phyloP scores from a whole-genome alignment of 2,113 vertebrate species.

The Hyperopisus bebe region DNA sequence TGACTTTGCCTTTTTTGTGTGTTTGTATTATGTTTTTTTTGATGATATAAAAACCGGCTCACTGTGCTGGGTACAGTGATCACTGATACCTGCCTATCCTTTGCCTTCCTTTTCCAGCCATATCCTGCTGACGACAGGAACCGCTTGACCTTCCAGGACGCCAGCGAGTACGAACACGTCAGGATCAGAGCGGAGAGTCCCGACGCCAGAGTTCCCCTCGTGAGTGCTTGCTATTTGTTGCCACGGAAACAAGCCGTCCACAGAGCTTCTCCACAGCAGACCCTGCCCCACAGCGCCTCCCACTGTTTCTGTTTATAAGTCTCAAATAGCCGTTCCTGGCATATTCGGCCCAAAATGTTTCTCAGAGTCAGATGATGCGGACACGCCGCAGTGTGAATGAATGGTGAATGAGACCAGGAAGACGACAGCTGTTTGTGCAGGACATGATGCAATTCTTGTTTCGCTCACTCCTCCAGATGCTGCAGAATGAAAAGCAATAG shows the following conservation, averaged over 20 bases:
- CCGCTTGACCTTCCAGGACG: slow-evolving; percentile 23
- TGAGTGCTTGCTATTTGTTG: slow-evolving; percentile 26
- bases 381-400: background rate
- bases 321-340: background rate
- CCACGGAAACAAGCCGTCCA: background rate
- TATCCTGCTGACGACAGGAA: slow-evolving; percentile 33
- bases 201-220: slow-evolving; percentile 42
- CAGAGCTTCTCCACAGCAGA: background rate
- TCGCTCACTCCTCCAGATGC: background rate
- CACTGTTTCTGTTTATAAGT: background rate
- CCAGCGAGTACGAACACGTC: slow-evolving; percentile 52
- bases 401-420: background rate
- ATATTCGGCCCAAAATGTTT: background rate
- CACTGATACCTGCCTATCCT: background rate
- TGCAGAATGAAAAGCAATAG: background rate
- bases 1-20: background rate
- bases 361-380: background rate
- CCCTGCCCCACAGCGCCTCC: background rate
- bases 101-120: slow-evolving; percentile 23
- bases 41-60: background rate
- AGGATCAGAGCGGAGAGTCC: slow-evolving; percentile 38
- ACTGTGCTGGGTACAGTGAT: background rate
- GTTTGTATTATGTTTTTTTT: background rate
- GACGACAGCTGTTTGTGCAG: background rate
- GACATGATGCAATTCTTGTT: background rate